Percentiles rank a stretch among this genome's conserved stretches.
phyloP scores from a whole-genome alignment of 2,797 vertebrate genomes.

The Ispidina lecontei region DNA sequence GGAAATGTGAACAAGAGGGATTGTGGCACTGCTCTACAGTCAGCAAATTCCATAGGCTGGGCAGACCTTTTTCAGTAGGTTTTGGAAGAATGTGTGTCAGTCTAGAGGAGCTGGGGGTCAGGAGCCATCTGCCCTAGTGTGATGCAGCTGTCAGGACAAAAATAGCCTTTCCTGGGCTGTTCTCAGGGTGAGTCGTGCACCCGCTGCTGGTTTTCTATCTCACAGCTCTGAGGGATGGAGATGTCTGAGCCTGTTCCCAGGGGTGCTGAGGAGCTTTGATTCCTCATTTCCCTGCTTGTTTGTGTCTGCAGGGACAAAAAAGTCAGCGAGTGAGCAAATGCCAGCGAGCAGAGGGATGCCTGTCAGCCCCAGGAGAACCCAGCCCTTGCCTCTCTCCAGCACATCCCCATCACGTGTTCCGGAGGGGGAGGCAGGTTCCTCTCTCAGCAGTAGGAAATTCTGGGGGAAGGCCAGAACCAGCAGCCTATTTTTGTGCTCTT shows the following conservation, averaged over 20 bases:
- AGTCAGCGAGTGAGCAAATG: neutral
- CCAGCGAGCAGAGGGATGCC: neutral
- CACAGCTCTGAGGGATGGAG: neutral
- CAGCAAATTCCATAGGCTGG: neutral
- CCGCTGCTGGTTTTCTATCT: neutral
- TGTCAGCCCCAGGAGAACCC: neutral
- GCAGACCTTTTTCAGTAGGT: neutral
- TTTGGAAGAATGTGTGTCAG: neutral
- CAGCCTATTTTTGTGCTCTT: neutral
- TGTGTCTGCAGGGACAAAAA: neutral
- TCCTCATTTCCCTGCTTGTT: fast-evolving
- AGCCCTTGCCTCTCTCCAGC: neutral
- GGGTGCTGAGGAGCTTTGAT: neutral
- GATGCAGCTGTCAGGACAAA: neutral
- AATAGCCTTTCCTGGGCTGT: neutral
- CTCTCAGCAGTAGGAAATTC: neutral
- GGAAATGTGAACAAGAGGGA: neutral
- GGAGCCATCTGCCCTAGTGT: neutral
- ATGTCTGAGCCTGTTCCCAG: neutral
- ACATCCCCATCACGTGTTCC: neutral
- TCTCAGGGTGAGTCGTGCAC: fast-evolving
- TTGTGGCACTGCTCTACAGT: neutral
- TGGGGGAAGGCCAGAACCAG: neutral
- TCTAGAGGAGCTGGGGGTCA: neutral
- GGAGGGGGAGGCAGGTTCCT: neutral